Conservation (phyloP, 2,888 invertebrate species). For the Parasteatoda lunata region DNA sequence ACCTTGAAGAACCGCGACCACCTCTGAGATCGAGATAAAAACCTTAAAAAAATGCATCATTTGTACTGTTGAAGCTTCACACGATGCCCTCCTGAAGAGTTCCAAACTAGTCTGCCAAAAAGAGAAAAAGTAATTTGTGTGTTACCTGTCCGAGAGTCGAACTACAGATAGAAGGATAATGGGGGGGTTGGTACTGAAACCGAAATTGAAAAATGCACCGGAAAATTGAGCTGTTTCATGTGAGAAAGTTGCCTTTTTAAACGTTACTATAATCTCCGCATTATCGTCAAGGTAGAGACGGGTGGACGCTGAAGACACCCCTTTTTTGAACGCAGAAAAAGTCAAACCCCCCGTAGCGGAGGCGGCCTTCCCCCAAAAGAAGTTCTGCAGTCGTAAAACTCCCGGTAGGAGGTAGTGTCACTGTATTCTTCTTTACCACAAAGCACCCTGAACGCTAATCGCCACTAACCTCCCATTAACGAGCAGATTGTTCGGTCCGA, state of each 20-base stretch:
- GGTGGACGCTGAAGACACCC: neutral
- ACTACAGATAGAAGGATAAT: neutral
- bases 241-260: neutral
- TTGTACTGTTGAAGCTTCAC: neutral
- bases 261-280: too few relatives aligned
- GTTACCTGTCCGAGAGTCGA: neutral
- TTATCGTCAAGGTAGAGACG: too few relatives aligned
- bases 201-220: neutral
- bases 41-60: neutral
- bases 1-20: neutral
- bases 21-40: neutral
- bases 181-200: neutral
- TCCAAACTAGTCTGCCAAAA: neutral
- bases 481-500: constrained; percentile 27
- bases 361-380: constrained; percentile 2
- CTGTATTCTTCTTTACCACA: constrained; percentile 50
- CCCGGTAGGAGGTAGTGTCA: constrained; percentile 34
- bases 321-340: neutral
- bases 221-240: constrained; percentile 7
- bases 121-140: neutral
- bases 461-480: constrained; percentile 46
- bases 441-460: constrained; percentile 52
- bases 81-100: neutral
- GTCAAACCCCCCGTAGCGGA: constrained; percentile 13
- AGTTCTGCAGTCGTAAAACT: constrained; percentile 37